A percentile compares a stretch with the other conserved stretches of the same genome.
These are phyloP conservation scores for Mactra quadrangularis DNA, from an alignment of 1,140 invertebrate genomes.

Conservation along the genomic window DNA sequence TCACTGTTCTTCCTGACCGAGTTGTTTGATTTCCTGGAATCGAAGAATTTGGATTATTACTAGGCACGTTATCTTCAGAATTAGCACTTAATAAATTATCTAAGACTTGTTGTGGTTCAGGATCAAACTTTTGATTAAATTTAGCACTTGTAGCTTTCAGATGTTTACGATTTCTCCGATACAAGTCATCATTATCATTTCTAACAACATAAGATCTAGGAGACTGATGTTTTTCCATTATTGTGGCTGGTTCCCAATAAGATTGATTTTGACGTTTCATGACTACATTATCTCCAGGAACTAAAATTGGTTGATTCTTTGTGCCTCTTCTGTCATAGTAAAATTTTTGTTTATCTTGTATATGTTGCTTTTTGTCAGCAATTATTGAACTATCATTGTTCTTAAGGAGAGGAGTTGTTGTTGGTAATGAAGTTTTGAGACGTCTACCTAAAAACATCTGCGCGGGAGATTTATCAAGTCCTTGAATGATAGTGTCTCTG, in stretches of 20 bases:
- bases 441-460: constrained; percentile 5
- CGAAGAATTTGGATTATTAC: too few species aligned
- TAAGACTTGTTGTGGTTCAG: too few species aligned
- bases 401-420: not conserved
- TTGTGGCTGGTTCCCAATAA: not conserved
- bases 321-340: constrained; percentile 9
- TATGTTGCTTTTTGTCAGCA: not conserved
- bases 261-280: not conserved
- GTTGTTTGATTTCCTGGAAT: too few species aligned
- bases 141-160: too few species aligned
- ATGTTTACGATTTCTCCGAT: not conserved
- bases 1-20: too few species aligned
- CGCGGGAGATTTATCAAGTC: constrained; percentile 10
- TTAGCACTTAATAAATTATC: too few species aligned
- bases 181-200: not conserved
- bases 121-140: too few species aligned
- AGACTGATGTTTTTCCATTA: not conserved
- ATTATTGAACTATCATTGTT: not conserved
- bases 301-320: not conserved
- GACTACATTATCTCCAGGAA: constrained; percentile 29
- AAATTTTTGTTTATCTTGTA: not conserved
- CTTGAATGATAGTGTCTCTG: constrained; percentile 42
- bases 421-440: constrained; percentile 2
- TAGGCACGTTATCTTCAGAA: too few species aligned
- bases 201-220: not conserved